Evolutionary conservation across 2,888 invertebrate species (phyloP).

Genomic region (Sesia bembeciformis): DNA sequence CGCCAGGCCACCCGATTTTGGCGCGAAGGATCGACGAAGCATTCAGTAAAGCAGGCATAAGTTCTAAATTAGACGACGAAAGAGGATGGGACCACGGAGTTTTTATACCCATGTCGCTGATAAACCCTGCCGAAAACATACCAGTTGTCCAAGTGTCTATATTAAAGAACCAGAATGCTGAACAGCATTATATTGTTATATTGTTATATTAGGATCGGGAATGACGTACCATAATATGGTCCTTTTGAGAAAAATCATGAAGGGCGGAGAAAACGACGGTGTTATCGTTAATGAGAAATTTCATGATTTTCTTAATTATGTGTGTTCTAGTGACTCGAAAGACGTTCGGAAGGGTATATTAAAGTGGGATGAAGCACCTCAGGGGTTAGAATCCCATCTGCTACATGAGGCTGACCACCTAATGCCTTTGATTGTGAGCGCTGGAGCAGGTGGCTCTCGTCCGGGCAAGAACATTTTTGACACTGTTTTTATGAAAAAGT

Average conservation of each 20-base stretch:
- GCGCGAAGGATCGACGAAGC: conserved; percentile 27
- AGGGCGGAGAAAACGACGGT: conserved; percentile 6
- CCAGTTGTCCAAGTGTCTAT: conserved; percentile 36
- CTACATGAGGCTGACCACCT: conserved; percentile 30
- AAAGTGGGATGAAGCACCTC: conserved; percentile 19
- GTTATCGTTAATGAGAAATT: conserved; percentile 18
- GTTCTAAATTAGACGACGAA: conserved; percentile 21
- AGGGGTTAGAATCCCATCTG: conserved; percentile 24
- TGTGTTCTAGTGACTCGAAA: conserved; percentile 14
- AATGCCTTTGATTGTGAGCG: conserved; percentile 34
- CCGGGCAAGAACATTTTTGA: conserved; percentile 25
- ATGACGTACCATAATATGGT: conserved; percentile 30
- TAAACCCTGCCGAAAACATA: conserved; percentile 32
- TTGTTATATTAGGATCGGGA: conserved; percentile 37
- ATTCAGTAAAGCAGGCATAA: conserved; percentile 22
- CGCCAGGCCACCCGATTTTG: conserved; percentile 24
- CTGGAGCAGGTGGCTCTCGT: conserved; percentile 26
- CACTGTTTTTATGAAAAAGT: conserved; percentile 20
- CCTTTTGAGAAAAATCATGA: conserved; percentile 11
- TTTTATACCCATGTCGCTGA: conserved; percentile 40
- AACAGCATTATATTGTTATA: conserved; percentile 25
- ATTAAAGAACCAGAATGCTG: conserved; percentile 27
- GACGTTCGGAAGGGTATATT: conserved; percentile 12
- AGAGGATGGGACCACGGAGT: conserved; percentile 45
- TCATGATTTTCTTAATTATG: conserved; percentile 18